Base-by-base conservation (phyloP, 2,797 vertebrate genomes). In the Champsocephalus esox region DNA sequence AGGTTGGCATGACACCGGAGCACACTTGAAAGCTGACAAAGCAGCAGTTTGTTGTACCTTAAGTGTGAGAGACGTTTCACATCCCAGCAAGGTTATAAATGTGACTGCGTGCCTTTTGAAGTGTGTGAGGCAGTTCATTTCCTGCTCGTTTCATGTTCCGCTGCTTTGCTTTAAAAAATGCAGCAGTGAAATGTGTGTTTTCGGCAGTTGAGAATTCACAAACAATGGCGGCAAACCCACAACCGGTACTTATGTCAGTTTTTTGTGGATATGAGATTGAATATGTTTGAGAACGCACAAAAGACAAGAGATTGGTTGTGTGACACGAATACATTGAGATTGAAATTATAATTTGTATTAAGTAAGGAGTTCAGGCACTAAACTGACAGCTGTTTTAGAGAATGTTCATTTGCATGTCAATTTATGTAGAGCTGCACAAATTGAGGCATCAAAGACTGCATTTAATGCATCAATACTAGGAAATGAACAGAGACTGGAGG, bases 21-120 rank as follows among this genome's bases (percentile, higher is more conserved):
- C 56, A 9, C 34, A 54, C 84, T 80, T 89, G 77, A 87, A 84
- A 85, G 86, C 55, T 5, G 14, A 56, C 59, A 50, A 21, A 54
- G 77, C 66, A 13, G 61, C 55, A 2, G 66, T 78, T 67, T 67
- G 66, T 75, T 51, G n/a, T 34, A 44, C 16, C 17, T 1, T 61
- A 73, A 71, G 52, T 77, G 64, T 38, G 56, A 58, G 32, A 62
- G 81, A 83, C 55, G 3, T 69, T 64, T 77, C 54, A 46, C 49
- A 74, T 66, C 74, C 32, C 44, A 2, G 64, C 50, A 3, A 75
- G 70, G 70, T 60, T 59, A 17, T 43, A 17, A 51, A 45, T 70
- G n/a, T 17, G n/a, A 70, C 55, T 70, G 45, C 2, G 4, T 10
- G 28, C 21, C 51, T 75, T 75, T 49, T 62, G 65, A 83, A 60